Conservation (phyloP, 2,113 vertebrate species). For the Mormoops blainvillei region DNA sequence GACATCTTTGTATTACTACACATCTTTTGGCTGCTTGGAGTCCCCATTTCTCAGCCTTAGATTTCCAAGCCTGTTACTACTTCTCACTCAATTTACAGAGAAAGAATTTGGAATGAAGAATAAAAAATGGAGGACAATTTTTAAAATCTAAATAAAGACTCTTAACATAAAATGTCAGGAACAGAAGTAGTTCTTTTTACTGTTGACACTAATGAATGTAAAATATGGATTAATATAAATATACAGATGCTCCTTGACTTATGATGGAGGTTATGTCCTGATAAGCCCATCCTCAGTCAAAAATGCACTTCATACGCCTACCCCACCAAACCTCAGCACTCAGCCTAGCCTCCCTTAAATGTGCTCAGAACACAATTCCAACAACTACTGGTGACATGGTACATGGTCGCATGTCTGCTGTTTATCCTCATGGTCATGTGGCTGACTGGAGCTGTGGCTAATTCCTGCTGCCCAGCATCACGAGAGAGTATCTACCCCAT, state of each 20-base stretch:
- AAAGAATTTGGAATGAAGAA: background rate
- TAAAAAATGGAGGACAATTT: background rate
- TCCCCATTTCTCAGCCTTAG: background rate
- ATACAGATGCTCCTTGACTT: background rate
- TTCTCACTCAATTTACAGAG: background rate
- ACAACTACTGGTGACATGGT: background rate
- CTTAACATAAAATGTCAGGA: background rate
- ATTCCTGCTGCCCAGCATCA: background rate
- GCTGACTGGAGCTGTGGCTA: background rate
- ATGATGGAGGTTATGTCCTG: background rate
- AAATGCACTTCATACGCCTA: background rate
- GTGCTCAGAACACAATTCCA: background rate
- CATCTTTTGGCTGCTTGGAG: background rate
- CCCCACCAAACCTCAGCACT: no score
- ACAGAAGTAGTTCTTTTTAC: background rate
- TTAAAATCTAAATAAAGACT: background rate
- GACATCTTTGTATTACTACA: background rate
- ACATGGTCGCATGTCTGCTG: rapidly evolving
- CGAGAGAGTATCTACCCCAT: background rate
- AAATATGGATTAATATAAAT: background rate
- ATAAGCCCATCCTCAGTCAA: background rate
- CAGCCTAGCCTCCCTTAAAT: background rate
- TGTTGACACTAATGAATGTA: background rate
- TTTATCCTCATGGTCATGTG: no score
- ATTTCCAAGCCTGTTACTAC: background rate